Evolutionary conservation across 2,113 vertebrate species (phyloP), one percentile per base, ranked within the genome.

Genomic region (Pteropus alecto): DNA sequence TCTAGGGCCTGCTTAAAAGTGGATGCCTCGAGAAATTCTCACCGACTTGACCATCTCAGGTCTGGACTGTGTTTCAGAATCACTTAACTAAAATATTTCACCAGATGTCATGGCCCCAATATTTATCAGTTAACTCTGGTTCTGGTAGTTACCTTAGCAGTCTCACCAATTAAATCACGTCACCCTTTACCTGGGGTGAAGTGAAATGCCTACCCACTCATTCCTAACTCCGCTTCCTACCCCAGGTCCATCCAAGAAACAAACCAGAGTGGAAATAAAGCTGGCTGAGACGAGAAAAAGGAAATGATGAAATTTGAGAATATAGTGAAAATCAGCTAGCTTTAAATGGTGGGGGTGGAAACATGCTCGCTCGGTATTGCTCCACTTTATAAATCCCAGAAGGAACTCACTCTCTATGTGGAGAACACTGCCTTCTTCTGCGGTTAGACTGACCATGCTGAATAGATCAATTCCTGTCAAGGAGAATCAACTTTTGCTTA

Each of bases 31-130:
- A 74, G 92, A 94, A 30, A 51, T 63, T 38, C 63, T 68, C 24
- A 21, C 79, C 26, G 30, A 18, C 18, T 28, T 18, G 35, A 46
- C 58, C 13, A 2, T 48, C 60, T 63, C 74, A 67, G 60, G 60
- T 60, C 67, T 19, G 30, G 58, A 43, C 38, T 60, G 7, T 81
- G 56, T 41, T 92, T 90, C 63, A 67, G 68, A 58, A 48, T 89
- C 81, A 79, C 63, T 83, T 83, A 67, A 24, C 30, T 28, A 63
- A 79, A 86, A 74, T 51, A 46, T 38, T 78, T 93, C 74, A 54
- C 3, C 48, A 5, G 22, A 5, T 21, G 11, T 1, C 26, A 2
- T 30, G 33, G 51, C 48, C 84, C 24, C 51, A 33, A 0, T 1
- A 28, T 51, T 51, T 51, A 51, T 51, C 51, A 51, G 51, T 51